A percentile compares a stretch with the other conserved stretches of the same genome.
Evolutionary conservation across 1,140 invertebrate genomes (phyloP).

Genomic region (Drosophila eugracilis): DNA sequence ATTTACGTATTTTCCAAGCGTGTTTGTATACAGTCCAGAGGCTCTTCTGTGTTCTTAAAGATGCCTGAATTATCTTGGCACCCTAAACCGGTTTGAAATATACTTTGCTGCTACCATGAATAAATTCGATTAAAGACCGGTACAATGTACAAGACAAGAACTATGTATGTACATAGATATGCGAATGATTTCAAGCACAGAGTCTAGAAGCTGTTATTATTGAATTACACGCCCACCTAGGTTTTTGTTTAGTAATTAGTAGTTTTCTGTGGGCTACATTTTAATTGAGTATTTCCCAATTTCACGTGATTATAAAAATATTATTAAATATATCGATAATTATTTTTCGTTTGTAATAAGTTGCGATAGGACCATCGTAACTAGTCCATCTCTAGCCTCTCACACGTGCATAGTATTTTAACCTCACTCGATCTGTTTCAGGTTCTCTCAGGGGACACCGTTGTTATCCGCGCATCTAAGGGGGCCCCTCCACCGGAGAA

Average conservation of each 20-base stretch:
- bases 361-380: constrained; percentile 6
- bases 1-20: neutral
- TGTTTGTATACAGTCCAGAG: neutral
- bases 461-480: constrained; percentile 93
- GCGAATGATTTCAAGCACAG: neutral
- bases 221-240: neutral
- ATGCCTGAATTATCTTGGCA: neutral
- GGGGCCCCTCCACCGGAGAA: constrained; percentile 95
- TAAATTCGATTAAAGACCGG: constrained; percentile 5
- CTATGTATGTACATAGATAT: neutral
- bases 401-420: constrained; percentile 48
- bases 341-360: neutral
- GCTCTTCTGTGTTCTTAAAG: neutral
- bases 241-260: neutral
- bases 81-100: constrained; percentile 43
- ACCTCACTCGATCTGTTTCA: constrained; percentile 83
- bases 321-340: constrained; percentile 16
- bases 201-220: neutral
- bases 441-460: constrained; percentile 95
- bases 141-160: neutral
- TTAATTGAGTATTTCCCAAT: neutral
- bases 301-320: neutral
- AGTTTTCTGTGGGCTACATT: neutral
- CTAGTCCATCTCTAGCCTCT: constrained; percentile 12
- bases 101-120: constrained; percentile 8